Conservation (phyloP, 2,888 invertebrate species). For the Dryobota labecula region DNA sequence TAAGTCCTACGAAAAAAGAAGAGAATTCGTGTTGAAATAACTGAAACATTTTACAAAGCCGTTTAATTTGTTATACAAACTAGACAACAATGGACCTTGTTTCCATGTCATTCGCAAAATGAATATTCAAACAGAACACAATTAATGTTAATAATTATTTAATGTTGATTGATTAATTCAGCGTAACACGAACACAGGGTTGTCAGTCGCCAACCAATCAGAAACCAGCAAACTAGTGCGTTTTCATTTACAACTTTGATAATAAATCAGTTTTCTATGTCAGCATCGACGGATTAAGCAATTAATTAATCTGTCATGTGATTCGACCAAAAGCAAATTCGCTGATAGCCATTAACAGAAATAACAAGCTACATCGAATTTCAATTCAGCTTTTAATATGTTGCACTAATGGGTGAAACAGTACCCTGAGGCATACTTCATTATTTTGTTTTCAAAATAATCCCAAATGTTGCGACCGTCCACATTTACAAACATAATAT, state of each 20-base stretch:
- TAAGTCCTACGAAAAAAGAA: neutral
- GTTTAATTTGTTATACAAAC: conserved; percentile 29
- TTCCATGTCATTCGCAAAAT: conserved; percentile 32
- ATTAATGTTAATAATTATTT: conserved; percentile 43
- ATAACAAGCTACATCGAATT: conserved; percentile 37
- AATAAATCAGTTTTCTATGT: conserved; percentile 53
- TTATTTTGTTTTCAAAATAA: conserved; percentile 49
- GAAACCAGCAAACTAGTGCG: conserved; percentile 11
- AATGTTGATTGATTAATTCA: conserved; percentile 46
- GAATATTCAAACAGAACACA: conserved; percentile 26
- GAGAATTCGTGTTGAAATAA: conserved; percentile 2
- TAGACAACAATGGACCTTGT: conserved; percentile 21
- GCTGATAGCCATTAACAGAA: conserved; percentile 31
- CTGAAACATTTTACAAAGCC: neutral
- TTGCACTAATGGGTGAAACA: conserved; percentile 35
- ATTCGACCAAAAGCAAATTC: conserved; percentile 18
- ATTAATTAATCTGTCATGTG: conserved; percentile 36
- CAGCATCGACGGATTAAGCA: conserved; percentile 29
- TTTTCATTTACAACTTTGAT: conserved; percentile 30
- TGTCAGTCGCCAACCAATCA: conserved; percentile 19
- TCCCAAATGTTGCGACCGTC: conserved; percentile 25
- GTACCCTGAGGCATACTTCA: conserved; percentile 40
- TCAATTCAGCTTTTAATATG: conserved; percentile 31
- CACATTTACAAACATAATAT: conserved; percentile 24
- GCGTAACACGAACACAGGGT: neutral